phyloP scores from a whole-genome alignment of 2,113 vertebrate genomes.

The Dolichallabes microphthalmus region DNA sequence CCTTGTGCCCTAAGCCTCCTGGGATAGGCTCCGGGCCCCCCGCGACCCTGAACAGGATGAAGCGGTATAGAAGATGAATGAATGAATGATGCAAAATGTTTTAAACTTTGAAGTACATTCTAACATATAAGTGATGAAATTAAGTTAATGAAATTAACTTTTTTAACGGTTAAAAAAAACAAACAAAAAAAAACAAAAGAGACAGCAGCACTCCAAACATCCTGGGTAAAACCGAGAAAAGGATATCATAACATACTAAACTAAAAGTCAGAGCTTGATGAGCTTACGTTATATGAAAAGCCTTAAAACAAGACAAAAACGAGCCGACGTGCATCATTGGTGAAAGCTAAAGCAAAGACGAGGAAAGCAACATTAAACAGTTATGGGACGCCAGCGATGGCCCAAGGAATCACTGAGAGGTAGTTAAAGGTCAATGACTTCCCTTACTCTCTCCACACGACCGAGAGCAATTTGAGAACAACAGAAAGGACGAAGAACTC shows the following conservation, averaged over 20 bases:
- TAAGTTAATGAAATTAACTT: background rate
- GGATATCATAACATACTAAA: background rate
- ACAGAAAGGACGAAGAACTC: background rate
- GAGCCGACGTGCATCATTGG: background rate
- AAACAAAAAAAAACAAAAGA: background rate
- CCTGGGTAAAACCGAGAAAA: background rate
- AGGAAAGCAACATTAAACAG: background rate
- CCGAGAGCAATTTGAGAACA: background rate
- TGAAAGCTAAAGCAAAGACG: background rate
- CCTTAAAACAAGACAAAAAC: background rate
- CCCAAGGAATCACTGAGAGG: conserved; percentile 49
- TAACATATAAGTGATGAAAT: background rate
- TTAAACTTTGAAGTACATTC: background rate
- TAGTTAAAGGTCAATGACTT: conserved; percentile 42
- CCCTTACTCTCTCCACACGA: background rate
- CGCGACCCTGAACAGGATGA: no score
- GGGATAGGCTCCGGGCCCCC: no score
- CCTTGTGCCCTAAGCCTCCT: no score
- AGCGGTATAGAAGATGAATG: no score
- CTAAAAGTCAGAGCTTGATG: background rate
- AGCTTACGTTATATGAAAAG: background rate
- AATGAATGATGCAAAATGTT: background rate
- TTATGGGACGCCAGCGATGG: conserved; percentile 4
- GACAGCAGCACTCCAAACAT: background rate
- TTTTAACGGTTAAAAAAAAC: background rate